Conservation (phyloP, 1,140 invertebrate genomes). For the Lepidurus apus region DNA sequence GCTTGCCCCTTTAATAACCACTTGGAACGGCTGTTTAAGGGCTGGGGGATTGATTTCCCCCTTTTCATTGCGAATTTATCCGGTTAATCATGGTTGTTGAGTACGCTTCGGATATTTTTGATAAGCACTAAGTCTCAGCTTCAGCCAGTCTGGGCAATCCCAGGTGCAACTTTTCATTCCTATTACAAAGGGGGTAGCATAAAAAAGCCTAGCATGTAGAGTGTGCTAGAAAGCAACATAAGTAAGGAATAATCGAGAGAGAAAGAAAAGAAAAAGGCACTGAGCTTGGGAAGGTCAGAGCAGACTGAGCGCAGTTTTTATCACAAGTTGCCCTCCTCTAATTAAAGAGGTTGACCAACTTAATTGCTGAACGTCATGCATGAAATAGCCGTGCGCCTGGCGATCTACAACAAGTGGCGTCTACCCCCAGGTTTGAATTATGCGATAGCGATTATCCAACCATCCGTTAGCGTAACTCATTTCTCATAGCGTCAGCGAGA, state of each 20-base stretch:
- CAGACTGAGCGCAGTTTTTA: not conserved
- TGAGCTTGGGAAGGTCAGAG: constrained; percentile 7
- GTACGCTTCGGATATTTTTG: not conserved
- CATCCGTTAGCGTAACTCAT: not conserved
- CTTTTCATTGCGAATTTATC: not conserved
- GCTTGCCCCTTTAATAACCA: not conserved
- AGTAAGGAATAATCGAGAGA: not conserved
- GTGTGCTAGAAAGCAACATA: not conserved
- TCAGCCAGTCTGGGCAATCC: not conserved
- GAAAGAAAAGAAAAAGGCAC: not conserved
- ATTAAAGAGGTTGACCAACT: constrained; percentile 4
- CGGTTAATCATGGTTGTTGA: not conserved
- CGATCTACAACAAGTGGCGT: not conserved
- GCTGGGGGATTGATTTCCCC: not conserved
- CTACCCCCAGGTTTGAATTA: not conserved
- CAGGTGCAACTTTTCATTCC: constrained; percentile 8
- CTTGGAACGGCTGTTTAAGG: not conserved
- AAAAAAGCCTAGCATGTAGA: not conserved
- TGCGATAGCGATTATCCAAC: constrained; percentile 1
- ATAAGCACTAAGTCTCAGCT: not conserved
- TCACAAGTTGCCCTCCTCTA: not conserved
- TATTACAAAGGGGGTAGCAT: not conserved
- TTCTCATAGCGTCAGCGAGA: not conserved
- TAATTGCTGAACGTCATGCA: constrained; percentile 1
- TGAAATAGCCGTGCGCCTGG: not conserved